These are phyloP conservation scores for Scaptodrosophila lebanonensis DNA, from an alignment of 1,140 invertebrate genomes.

Conservation along the genomic window DNA sequence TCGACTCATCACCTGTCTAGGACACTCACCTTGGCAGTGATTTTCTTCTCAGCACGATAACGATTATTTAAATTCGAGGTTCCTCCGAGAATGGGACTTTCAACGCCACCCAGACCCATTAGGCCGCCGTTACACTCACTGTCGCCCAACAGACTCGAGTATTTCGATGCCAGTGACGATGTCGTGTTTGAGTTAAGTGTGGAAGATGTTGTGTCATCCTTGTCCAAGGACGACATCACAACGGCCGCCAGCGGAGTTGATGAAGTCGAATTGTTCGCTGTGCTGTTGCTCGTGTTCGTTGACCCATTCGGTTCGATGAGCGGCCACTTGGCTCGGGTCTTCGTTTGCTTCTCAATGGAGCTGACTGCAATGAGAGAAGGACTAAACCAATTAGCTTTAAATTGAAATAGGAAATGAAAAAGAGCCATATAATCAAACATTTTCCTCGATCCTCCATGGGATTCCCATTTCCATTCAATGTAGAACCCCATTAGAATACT, in stretches of 20 bases:
- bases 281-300: conserved; percentile 68
- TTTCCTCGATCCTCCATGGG: too few relatives aligned
- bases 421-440: neutral
- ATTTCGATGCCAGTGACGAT: conserved; percentile 71
- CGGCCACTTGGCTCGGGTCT: conserved; percentile 71
- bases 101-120: conserved; percentile 35
- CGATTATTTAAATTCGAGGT: conserved; percentile 67
- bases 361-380: conserved; percentile 46
- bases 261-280: conserved; percentile 67
- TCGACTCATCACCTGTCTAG: neutral
- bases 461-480: too few relatives aligned
- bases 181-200: conserved; percentile 70
- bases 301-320: conserved; percentile 69
- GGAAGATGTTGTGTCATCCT: conserved; percentile 65
- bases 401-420: neutral
- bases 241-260: conserved; percentile 66
- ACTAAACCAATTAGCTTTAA: neutral
- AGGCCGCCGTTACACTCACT: conserved; percentile 61
- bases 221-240: conserved; percentile 65
- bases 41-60: conserved; percentile 76
- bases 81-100: conserved; percentile 50
- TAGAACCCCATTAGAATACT: too few relatives aligned
- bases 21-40: conserved; percentile 75
- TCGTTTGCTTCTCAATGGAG: conserved; percentile 75
- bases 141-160: conserved; percentile 66